Evolutionary conservation across 2,113 vertebrate genomes (phyloP), one percentile per base, ranked within the genome.

Genomic region (Synodontis membranacea): DNA sequence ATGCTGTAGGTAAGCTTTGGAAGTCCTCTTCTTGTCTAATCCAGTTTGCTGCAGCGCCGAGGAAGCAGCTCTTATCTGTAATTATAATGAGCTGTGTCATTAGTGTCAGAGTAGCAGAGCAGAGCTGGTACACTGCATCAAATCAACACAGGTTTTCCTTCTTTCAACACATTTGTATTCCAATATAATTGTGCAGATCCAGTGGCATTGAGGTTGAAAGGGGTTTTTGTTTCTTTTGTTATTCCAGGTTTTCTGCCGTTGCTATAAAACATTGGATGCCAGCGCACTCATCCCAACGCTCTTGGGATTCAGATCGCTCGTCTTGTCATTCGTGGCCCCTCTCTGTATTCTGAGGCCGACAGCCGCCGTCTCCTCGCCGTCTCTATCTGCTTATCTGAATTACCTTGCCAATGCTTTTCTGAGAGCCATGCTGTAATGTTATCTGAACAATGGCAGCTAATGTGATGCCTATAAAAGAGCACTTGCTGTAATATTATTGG

Each of bases 361-460:
- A 58, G 66, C 56, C 48, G 76, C 46, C 42, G 81, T 88, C 42
- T 82, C 70, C 74, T 87, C 76, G 66, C 82, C n/a, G n/a, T n/a
- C n/a, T 66, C 64, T 78, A 84, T 68, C 84, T 11, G 31, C 85
- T 83, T 74, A 31, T 87, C 88, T 87, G 84, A 88, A 86, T 90
- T 87, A 87, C 78, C 62, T 88, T 83, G 84, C 42, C 76, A 80
- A 25, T 25, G 86, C 90, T 88, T 83, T 80, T 85, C 89, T 31
- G 54, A 87, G 85, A 87, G 87, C 88, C 84, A 88, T 90, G 87
- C 89, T 50, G 78, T 48, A 83, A 85, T 83, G 88, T 66, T 83
- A 76, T 86, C 83, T 86, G 89, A 91, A 90, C 88, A 90, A 85
- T 89, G 84, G 74, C 87, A 76, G 68, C 87, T 91, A 92, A 91